Percentiles rank a stretch among this genome's conserved stretches.
These are phyloP conservation scores for Varroa destructor DNA, from an alignment of 1,140 invertebrate genomes.

Conservation along the genomic window DNA sequence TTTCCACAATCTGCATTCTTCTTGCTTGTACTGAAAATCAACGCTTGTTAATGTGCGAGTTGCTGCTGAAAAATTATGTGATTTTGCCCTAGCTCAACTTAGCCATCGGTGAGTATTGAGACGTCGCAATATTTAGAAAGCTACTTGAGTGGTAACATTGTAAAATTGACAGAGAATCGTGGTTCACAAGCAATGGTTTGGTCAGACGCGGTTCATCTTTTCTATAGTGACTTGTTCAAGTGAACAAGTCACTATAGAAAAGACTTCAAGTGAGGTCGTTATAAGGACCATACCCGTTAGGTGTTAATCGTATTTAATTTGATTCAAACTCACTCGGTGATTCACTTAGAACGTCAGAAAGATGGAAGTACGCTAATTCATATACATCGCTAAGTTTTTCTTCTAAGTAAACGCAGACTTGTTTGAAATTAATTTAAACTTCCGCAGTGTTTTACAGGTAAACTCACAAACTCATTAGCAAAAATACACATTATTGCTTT, in stretches of 20 bases:
- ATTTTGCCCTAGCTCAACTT: background rate
- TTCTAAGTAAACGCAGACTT: too few species aligned
- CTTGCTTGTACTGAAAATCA: conserved; percentile 5
- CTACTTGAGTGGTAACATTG: background rate
- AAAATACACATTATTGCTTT: too few species aligned
- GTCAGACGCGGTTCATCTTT: background rate
- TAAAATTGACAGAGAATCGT: background rate
- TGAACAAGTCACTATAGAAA: background rate
- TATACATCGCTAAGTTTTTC: too few species aligned
- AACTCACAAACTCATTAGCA: too few species aligned
- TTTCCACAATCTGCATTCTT: background rate
- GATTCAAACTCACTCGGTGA: background rate
- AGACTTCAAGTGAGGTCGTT: background rate
- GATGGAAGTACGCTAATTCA: background rate
- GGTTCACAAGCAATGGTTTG: conserved; percentile 7
- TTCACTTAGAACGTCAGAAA: background rate
- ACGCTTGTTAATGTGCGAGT: background rate
- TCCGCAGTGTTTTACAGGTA: too few species aligned
- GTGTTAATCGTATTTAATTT: background rate
- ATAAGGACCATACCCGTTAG: background rate
- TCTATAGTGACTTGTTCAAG: background rate
- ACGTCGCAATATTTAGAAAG: conserved; percentile 14
- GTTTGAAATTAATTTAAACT: too few species aligned
- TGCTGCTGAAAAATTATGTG: background rate
- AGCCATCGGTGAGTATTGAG: background rate